Conservation (phyloP, 2,888 invertebrate species). For the Ormyrus nitidulus region DNA sequence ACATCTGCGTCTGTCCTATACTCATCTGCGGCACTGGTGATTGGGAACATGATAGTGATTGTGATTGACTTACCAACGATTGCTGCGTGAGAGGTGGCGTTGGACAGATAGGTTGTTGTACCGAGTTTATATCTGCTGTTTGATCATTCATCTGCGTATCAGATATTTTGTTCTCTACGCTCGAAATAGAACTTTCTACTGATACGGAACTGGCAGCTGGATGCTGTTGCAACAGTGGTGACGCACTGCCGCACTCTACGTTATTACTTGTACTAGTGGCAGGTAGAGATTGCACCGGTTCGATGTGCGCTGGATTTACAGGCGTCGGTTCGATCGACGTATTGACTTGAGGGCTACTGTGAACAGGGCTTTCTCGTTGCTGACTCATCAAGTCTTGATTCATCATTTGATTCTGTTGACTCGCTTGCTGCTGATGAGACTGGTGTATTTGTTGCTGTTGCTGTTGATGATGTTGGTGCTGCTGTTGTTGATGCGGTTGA, state of each 20-base stretch:
- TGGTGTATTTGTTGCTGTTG: constrained; percentile 56
- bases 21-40: constrained; percentile 56
- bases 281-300: constrained; percentile 72
- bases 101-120: constrained; percentile 59
- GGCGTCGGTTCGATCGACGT: constrained; percentile 64
- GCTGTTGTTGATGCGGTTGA: constrained; percentile 53
- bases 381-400: constrained; percentile 56
- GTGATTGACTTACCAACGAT: constrained; percentile 69
- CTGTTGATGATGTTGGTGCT: constrained; percentile 52
- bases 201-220: constrained; percentile 40
- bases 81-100: constrained; percentile 60
- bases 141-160: constrained; percentile 65
- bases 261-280: constrained; percentile 72
- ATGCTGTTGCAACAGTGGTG: constrained; percentile 63
- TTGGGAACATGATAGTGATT: constrained; percentile 58
- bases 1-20: constrained; percentile 56
- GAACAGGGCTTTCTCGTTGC: constrained; percentile 64
- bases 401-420: constrained; percentile 57
- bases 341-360: constrained; percentile 64
- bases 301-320: constrained; percentile 62
- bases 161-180: constrained; percentile 63
- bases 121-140: constrained; percentile 64
- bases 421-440: constrained; percentile 54
- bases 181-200: constrained; percentile 62
- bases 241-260: constrained; percentile 64